Conservation (phyloP, 2,113 vertebrate species). For the Catharus minimus region DNA sequence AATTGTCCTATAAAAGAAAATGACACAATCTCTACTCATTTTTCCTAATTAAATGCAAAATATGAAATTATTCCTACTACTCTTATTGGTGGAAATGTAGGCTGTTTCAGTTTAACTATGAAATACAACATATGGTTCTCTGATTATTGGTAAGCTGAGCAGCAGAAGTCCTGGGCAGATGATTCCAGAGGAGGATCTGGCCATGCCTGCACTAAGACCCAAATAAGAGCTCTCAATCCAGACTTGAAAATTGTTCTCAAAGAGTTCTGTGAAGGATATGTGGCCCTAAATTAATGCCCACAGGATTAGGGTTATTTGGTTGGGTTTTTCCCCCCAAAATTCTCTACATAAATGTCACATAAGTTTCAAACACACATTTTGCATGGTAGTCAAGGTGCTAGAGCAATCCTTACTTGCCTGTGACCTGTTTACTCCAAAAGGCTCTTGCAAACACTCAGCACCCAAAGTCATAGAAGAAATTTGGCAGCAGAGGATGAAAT, state of each 20-base stretch:
- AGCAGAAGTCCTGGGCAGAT: not conserved
- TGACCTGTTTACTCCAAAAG: not conserved
- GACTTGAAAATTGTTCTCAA: not conserved
- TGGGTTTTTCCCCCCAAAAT: rapidly evolving
- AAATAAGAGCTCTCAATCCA: rapidly evolving
- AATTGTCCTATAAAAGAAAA: conserved; percentile 58
- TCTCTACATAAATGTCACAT: not conserved
- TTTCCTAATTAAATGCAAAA: conserved; percentile 55
- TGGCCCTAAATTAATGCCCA: not conserved
- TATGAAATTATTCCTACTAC: conserved; percentile 23
- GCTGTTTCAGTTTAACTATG: conserved; percentile 9
- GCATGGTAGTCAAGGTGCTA: not conserved
- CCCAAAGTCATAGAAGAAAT: not conserved
- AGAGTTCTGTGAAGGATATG: not conserved
- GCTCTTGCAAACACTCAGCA: not conserved
- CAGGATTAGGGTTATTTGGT: not conserved
- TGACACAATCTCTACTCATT: conserved; percentile 27
- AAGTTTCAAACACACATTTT: not conserved
- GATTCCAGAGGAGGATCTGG: not conserved
- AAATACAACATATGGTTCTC: conserved; percentile 21
- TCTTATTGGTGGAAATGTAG: not conserved
- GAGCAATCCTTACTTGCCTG: not conserved
- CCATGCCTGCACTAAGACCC: not conserved
- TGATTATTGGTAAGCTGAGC: not conserved
- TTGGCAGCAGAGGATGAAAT: not conserved